phyloP scores from a whole-genome alignment of 2,113 vertebrate genomes.

The Lontra canadensis region DNA sequence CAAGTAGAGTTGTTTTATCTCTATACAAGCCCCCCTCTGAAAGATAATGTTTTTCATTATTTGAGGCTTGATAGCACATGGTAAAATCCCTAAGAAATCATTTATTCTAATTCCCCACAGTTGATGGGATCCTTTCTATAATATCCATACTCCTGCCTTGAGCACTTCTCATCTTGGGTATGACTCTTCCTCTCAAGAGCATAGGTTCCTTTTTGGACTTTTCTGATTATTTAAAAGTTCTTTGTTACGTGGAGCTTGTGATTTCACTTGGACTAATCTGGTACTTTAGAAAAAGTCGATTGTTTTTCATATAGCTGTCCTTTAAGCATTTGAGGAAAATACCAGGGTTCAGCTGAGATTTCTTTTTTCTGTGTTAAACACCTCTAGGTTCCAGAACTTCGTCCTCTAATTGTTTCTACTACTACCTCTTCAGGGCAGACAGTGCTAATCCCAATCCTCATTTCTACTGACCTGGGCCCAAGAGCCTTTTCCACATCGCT shows the following conservation, averaged over 20 bases:
- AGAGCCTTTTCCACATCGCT: not conserved
- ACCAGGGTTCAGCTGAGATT: not conserved
- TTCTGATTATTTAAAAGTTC: not conserved
- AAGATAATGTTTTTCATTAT: not conserved
- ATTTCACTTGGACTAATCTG: not conserved
- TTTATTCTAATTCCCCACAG: not conserved
- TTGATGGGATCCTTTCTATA: not conserved
- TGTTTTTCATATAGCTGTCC: not conserved
- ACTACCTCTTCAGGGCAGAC: not conserved
- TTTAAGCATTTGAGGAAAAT: not conserved
- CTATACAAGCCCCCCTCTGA: not conserved
- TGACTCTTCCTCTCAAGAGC: not conserved
- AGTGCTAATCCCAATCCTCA: not conserved
- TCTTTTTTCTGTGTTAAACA: not conserved
- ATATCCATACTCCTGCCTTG: not conserved
- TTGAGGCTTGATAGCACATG: not conserved
- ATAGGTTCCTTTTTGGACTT: not conserved
- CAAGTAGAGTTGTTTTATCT: not conserved
- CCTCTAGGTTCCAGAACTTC: not conserved
- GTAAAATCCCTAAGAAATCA: not conserved
- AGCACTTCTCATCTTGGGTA: not conserved
- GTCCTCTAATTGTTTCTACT: not conserved
- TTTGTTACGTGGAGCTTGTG: not conserved
- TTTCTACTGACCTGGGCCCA: not conserved
- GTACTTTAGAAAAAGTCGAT: not conserved